A percentile compares a stretch with the other conserved stretches of the same genome.
These are phyloP conservation scores for Pachycephus smyrnensis DNA, from an alignment of 2,888 invertebrate genomes.

Conservation along the genomic window DNA sequence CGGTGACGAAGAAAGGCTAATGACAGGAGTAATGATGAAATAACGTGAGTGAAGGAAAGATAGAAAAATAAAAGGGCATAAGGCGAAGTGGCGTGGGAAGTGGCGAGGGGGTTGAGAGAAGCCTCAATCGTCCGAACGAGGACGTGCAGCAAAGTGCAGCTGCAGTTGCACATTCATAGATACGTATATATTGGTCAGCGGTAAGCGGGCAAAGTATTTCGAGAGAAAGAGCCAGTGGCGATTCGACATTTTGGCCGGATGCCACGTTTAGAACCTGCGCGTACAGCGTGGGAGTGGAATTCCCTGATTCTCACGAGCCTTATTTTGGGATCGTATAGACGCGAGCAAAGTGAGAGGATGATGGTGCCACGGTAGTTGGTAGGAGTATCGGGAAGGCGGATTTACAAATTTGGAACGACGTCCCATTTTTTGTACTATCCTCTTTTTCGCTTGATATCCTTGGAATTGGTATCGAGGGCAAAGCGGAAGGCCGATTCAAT, in stretches of 20 bases:
- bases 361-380: background rate
- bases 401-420: constrained; percentile 2
- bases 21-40: constrained; percentile 10
- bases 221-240: constrained; percentile 1
- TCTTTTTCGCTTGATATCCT: background rate
- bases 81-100: too few relatives aligned
- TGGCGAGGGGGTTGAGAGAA: background rate
- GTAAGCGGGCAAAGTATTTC: background rate
- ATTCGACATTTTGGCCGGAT: background rate
- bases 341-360: background rate
- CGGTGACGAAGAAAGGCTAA: constrained; percentile 1
- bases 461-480: background rate
- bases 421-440: background rate
- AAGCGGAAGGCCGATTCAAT: background rate
- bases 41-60: too few relatives aligned
- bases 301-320: constrained; percentile 51
- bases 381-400: background rate
- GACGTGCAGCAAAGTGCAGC: background rate
- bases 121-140: background rate
- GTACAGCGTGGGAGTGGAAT: constrained; percentile 49
- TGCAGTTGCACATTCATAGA: background rate
- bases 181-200: background rate
- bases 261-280: background rate
- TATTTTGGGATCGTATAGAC: constrained; percentile 39
- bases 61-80: too few relatives aligned